Evolutionary conservation across 2,113 vertebrate species (phyloP), one percentile per base, ranked within the genome.

Genomic region (Microcebus griseorufus): DNA sequence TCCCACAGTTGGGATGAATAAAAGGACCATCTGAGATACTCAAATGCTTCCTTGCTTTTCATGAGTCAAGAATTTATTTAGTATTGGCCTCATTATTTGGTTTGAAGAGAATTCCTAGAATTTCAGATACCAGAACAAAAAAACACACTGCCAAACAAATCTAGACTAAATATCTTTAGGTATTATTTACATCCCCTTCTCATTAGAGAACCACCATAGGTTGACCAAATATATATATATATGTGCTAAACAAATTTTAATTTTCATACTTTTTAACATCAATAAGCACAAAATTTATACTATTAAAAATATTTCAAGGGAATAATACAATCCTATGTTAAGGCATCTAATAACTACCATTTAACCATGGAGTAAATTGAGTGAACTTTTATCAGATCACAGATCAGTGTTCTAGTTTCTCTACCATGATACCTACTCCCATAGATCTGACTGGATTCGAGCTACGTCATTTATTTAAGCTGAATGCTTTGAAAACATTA

Each of bases 91-190:
- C n/a, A 81, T 91, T 79, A 84, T n/a, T 51, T 76, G 58, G 39
- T 82, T 90, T 88, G 17, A 88, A 64, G 45, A 55, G 55, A 88
- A 95, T 89, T 94, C 42, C 37, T 94, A 95, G 45, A 94, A 94
- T 60, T 85, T 88, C 20, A 86, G 37, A 90, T 9, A 55, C 7
- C 17, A 82, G 9, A 39, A 93, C 20, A 89, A 67, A 85, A 92
- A 89, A 58, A 88, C 27, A 60, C 9, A 45, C 75, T 95, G 18
- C 80, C 85, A 95, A 97, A 65, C 9, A 93, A 87, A 87, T 48
- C 4, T 75, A 83, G 17, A 73, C 8, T 48, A 80, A 93, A 76
- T 92, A 78, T 34, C 5, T 85, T 80, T 20, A 84, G 45, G 8
- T 76, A 64, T 73, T 85, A 90, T 23, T 76, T 25, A 83, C 0